Base-by-base conservation (phyloP, 2,888 invertebrate genomes). In the Idaea dimidiata region DNA sequence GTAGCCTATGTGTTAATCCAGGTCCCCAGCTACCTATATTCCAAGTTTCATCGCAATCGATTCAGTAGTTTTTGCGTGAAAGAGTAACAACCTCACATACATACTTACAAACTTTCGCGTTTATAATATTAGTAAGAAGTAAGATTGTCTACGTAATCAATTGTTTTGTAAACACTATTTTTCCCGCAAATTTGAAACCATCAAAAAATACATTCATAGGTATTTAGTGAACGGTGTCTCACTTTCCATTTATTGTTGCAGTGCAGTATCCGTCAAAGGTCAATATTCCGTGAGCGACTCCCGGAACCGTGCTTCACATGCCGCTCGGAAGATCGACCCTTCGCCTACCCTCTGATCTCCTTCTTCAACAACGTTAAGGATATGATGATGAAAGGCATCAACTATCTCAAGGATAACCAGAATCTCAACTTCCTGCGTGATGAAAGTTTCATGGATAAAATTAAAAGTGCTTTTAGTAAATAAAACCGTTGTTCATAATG, bases 281-380 rank as follows among this genome's bases (percentile, higher is more conserved):
- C 89, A 0, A 75, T 89, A 7, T 69, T 89, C 64, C 79, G 70
- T 24, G 87, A 85, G 0, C 74, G 75, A 4, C 66, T 69, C 14
- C 72, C 73, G 24, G 81, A 82, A 58, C 72, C 82, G 4, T 92
- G 91, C 68, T 90, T 88, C 78, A 82, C 88, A 0, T 86, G 86
- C 69, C 80, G 82, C 0, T 73, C 81, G 0, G 81, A 84, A 33
- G 91, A 92, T 61, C 78, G 84, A 0, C 91, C 91, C 0, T 73
- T 83, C 62, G 78, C 80, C 0, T 87, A 88, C 77, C 83, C 90
- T 1, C 70, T 91, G 53, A 74, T 88, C 61, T 74, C 78, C 3
- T 86, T 85, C 70, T 65, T 90, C 59, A 73, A 67, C 54, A 84
- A 83, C 43, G 58, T 90, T 63, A 91, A 90, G 66, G 86, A 90